Evolutionary conservation across 2,888 invertebrate genomes (phyloP).

Genomic region (Leucophenga montana): DNA sequence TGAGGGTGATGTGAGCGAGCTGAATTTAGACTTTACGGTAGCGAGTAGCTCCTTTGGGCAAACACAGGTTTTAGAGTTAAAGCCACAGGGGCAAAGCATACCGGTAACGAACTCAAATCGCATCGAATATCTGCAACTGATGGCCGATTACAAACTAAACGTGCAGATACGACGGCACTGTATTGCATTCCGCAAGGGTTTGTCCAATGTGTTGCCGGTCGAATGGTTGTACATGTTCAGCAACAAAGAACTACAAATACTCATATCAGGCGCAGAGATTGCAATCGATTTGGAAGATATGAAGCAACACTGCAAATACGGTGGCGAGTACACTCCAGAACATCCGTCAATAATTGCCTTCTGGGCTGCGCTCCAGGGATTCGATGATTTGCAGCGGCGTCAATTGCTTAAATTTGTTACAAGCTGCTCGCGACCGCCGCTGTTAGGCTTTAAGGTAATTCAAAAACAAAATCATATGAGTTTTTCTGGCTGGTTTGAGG

Average conservation of each 20-base stretch:
- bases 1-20: constrained; percentile 87
- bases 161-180: constrained; percentile 91
- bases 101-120: constrained; percentile 93
- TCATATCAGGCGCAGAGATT: constrained; percentile 96
- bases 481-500: too few species aligned
- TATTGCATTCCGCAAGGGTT: constrained; percentile 89
- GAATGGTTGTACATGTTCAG: constrained; percentile 97
- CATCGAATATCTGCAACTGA: constrained; percentile 95
- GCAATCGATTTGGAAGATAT: constrained; percentile 95
- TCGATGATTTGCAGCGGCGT: constrained; percentile 87
- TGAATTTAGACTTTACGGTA: constrained; percentile 94
- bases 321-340: constrained; percentile 86
- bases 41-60: constrained; percentile 92
- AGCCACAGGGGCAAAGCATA: constrained; percentile 91
- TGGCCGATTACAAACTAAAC: constrained; percentile 97
- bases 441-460: constrained; percentile 94
- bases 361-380: constrained; percentile 90
- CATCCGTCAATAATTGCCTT: constrained; percentile 91
- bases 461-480: too few species aligned
- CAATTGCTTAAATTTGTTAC: constrained; percentile 97
- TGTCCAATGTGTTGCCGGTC: constrained; percentile 91
- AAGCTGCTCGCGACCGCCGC: constrained; percentile 95
- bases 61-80: constrained; percentile 90
- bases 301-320: constrained; percentile 89
- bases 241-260: constrained; percentile 92